Evolutionary conservation across 2,797 vertebrate genomes (phyloP).

Genomic region (Onychomys leucogaster): DNA sequence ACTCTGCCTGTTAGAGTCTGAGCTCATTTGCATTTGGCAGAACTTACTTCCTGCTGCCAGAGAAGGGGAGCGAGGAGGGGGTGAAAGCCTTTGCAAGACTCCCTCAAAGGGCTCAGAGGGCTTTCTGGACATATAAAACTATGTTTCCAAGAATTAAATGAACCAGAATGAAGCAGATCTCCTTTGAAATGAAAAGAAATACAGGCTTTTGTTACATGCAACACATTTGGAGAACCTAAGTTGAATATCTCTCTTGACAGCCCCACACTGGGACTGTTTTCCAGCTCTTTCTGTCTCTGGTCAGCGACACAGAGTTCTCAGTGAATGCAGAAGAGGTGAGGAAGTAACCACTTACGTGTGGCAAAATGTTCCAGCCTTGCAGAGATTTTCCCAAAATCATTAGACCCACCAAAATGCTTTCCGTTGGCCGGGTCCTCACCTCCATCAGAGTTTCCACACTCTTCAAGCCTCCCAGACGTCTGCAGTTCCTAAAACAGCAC

Average conservation of each 20-base stretch:
- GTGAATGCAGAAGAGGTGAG: constrained; percentile 76
- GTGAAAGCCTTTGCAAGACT: constrained; percentile 72
- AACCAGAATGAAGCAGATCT: constrained; percentile 79
- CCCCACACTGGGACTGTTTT: constrained; percentile 53
- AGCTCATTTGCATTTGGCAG: constrained; percentile 83
- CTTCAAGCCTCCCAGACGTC: constrained; percentile 50
- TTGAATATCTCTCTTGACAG: constrained; percentile 67
- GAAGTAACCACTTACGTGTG: constrained; percentile 82
- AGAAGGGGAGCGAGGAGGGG: constrained; percentile 22
- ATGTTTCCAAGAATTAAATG: constrained; percentile 80
- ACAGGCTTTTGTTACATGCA: constrained; percentile 76
- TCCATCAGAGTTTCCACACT: constrained; percentile 78
- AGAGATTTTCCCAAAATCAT: constrained; percentile 81
- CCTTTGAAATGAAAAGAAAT: constrained; percentile 79
- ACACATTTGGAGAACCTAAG: constrained; percentile 69
- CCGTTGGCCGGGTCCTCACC: constrained; percentile 63
- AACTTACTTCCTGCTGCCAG: constrained; percentile 78
- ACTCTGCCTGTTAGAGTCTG: constrained; percentile 73
- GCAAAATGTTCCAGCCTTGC: constrained; percentile 81
- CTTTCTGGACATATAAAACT: constrained; percentile 79
- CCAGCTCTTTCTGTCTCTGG: constrained; percentile 1
- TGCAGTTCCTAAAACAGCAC: constrained; percentile 67
- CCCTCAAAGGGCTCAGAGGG: constrained; percentile 78
- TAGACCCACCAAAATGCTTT: constrained; percentile 75
- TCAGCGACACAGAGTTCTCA: constrained; percentile 73